Evolutionary conservation across 2,797 vertebrate genomes (phyloP).

Genomic region (Gallinago solitaria): DNA sequence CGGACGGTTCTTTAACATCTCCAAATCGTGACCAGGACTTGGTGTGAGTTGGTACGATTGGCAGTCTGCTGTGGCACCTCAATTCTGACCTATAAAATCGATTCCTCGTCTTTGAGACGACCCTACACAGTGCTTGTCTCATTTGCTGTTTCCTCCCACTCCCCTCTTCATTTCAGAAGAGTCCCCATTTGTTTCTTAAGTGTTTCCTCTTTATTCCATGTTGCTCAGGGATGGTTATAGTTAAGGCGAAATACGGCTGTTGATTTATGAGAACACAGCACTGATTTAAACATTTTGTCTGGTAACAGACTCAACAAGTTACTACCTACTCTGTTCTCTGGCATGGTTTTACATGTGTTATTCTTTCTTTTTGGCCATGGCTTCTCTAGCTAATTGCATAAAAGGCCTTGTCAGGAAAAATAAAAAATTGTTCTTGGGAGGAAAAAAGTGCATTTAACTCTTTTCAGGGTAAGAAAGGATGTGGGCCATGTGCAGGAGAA

Average conservation of each 20-base stretch:
- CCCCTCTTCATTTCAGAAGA: neutral
- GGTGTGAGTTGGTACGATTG: neutral
- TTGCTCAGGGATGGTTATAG: conserved; percentile 16
- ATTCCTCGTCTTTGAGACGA: neutral
- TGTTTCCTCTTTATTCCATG: neutral
- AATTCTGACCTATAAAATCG: neutral
- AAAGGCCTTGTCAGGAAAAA: conserved; percentile 42
- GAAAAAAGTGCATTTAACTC: conserved; percentile 9
- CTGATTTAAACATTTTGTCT: conserved; percentile 42
- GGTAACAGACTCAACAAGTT: conserved; percentile 65
- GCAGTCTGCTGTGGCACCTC: neutral
- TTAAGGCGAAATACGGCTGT: conserved; percentile 15
- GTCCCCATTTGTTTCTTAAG: neutral
- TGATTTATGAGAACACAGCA: conserved; percentile 45
- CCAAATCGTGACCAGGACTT: neutral
- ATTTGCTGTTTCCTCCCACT: neutral
- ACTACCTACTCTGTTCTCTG: conserved; percentile 35
- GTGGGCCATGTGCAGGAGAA: neutral
- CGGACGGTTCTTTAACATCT: neutral
- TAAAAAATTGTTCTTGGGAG: conserved; percentile 30
- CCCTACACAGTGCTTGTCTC: neutral
- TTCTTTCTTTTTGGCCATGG: conserved; percentile 39
- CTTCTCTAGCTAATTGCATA: conserved; percentile 53
- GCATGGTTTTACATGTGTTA: neutral
- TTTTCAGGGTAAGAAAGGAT: conserved; percentile 24